Evolutionary conservation across 2,113 vertebrate genomes (phyloP), one percentile per base, ranked within the genome.

Genomic region (Megaceryle torquata): DNA sequence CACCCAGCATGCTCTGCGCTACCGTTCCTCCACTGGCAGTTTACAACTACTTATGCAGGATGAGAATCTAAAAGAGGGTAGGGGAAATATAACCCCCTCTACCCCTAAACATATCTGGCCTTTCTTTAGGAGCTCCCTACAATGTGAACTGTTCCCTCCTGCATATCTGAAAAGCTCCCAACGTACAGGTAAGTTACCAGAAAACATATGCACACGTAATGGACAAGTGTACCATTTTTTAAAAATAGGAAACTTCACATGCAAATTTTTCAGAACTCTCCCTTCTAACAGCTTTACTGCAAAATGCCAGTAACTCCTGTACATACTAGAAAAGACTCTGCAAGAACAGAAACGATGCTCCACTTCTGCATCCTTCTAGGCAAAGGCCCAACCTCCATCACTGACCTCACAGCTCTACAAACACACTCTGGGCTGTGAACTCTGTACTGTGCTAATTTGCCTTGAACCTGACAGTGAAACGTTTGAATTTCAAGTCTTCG

Each of bases 121-220:
- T 43, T 54, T 22, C 9, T 37, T 22, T 19, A 64, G 41, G 35
- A 63, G 53, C n/a, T 69, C 63, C 54, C 59, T 35, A 61, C 26
- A 57, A 67, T 2, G 24, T 31, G 2, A 10, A 1, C 54, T 64
- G 4, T 22, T 48, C 20, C 35, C 43, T 60, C 20, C 6, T 2
- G 2, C 28, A 1, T 6, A 28, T 18, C 46, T 22, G 14, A 21
- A 61, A 56, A 77, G 43, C 82, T 79, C 63, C 84, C 54, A 37
- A 0, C 35, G 2, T 2, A 7, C 15, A n/a, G 60, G 17, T 6
- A 15, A 0, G 2, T 26, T 8, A 33, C 61, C 20, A 8, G 35
- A 31, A 56, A 67, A 64, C 2, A 6, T 0, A 28, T 0, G 1
- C 2, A 6, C 7, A 18, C 15, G 1, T 2, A 9, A 18, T 0